phyloP scores from a whole-genome alignment of 2,797 vertebrate species.

The Cephalopachus bancanus region DNA sequence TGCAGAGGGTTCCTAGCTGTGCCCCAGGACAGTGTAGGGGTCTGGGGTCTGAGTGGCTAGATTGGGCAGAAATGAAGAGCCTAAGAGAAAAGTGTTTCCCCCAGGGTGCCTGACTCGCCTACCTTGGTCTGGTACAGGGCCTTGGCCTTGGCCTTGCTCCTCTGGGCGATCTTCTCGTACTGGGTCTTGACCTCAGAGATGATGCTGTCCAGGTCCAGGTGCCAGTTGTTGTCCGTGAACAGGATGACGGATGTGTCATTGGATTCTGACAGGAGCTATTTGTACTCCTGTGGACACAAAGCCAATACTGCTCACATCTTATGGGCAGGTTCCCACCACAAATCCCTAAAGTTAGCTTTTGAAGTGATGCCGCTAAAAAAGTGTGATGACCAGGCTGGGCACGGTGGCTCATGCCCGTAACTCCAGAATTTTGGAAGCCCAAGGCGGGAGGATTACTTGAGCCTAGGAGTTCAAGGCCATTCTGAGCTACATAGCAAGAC shows the following conservation, averaged over 20 bases:
- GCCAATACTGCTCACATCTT: slow-evolving; percentile 65
- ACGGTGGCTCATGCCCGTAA: too few species aligned
- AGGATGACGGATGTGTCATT: slow-evolving; percentile 88
- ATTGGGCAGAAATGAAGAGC: neutral
- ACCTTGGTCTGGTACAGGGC: neutral
- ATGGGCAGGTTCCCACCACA: neutral
- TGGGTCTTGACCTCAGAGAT: neutral
- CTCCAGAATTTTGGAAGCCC: too few species aligned
- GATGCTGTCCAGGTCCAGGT: neutral
- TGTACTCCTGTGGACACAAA: slow-evolving; percentile 76
- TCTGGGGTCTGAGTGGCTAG: neutral
- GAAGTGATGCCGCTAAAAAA: neutral
- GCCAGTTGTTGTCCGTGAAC: neutral
- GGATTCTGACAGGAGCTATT: neutral
- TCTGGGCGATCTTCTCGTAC: neutral
- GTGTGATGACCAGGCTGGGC: too few species aligned
- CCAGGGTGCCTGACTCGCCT: slow-evolving; percentile 50
- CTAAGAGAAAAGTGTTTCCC: slow-evolving; percentile 69
- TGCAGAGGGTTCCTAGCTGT: neutral
- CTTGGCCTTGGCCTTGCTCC: neutral
- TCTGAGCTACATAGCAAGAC: too few species aligned
- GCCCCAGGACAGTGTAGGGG: neutral
- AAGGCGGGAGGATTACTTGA: too few species aligned
- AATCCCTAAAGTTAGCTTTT: neutral
- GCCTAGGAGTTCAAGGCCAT: too few species aligned